These are phyloP conservation scores for Dexiosoma caninum DNA, from an alignment of 2,888 invertebrate genomes.

Conservation along the genomic window DNA sequence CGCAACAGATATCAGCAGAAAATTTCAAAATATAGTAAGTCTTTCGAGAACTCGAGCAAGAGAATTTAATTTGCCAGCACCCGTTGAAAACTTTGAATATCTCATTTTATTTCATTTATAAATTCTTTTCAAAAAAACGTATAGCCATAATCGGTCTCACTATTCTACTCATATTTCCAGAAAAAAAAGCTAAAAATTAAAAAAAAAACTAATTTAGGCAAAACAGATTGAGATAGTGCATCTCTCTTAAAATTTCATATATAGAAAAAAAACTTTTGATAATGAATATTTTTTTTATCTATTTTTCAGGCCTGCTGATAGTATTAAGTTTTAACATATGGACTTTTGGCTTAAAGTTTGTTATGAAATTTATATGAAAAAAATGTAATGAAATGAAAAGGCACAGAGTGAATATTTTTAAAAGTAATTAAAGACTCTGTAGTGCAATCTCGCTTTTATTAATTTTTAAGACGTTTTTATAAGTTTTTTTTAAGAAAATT, in stretches of 20 bases:
- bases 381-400: neutral
- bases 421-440: slow-evolving; percentile 66
- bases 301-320: slow-evolving; percentile 72
- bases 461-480: slow-evolving; percentile 55
- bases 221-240: neutral
- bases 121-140: too few relatives aligned
- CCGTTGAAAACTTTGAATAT: too few relatives aligned
- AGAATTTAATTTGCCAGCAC: too few relatives aligned
- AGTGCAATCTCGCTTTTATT: slow-evolving; percentile 70
- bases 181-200: too few relatives aligned
- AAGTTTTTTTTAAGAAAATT: slow-evolving; percentile 39
- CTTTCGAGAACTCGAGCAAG: too few relatives aligned
- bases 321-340: slow-evolving; percentile 60
- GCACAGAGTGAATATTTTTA: slow-evolving; percentile 52
- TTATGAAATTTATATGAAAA: slow-evolving; percentile 17
- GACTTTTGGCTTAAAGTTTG: slow-evolving; percentile 61
- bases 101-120: too few relatives aligned
- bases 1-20: too few relatives aligned
- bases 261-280: too few relatives aligned
- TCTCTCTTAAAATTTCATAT: neutral
- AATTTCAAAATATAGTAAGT: too few relatives aligned
- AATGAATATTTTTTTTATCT: slow-evolving; percentile 25
- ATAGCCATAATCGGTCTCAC: too few relatives aligned
- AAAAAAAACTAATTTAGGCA: too few relatives aligned
- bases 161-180: too few relatives aligned